phyloP scores from a whole-genome alignment of 2,113 vertebrate species.

The Brachyhypopomus gauderio region DNA sequence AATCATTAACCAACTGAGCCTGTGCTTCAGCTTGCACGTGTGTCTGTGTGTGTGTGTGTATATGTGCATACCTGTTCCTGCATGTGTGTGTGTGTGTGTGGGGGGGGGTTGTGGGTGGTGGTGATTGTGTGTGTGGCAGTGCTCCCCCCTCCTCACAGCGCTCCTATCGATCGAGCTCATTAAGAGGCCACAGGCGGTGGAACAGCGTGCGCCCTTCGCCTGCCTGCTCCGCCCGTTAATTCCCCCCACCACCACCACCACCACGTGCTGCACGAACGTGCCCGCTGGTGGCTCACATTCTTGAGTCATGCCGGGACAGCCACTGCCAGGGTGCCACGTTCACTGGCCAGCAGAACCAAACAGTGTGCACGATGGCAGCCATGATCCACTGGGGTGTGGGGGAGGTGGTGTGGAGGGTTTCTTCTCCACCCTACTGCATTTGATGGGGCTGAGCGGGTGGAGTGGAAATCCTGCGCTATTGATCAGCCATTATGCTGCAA shows the following conservation, averaged over 20 bases:
- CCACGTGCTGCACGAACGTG: constrained; percentile 34
- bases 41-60: constrained; percentile 3
- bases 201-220: constrained; percentile 37
- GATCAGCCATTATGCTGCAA: constrained; percentile 29
- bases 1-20: background rate
- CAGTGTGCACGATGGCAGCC: background rate
- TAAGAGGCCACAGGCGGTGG: constrained; percentile 43
- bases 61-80: background rate
- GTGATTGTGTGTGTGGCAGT: constrained; percentile 14
- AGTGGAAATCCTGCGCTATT: constrained; percentile 24
- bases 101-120: background rate
- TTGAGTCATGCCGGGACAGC: background rate
- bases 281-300: constrained; percentile 33
- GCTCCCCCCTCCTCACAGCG: constrained; percentile 20
- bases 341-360: constrained; percentile 21
- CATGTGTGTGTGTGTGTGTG: background rate
- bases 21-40: background rate
- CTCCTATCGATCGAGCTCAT: constrained; percentile 45
- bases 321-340: background rate
- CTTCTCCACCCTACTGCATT: background rate
- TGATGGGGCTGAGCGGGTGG: constrained; percentile 21
- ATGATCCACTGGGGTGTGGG: background rate
- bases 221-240: constrained; percentile 15
- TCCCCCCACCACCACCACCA: background rate
- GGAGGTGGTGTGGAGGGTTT: background rate